A percentile compares a stretch with the other conserved stretches of the same genome.
Evolutionary conservation across 2,113 vertebrate genomes (phyloP).

Genomic region (Gnathonemus echidnorhynchus): DNA sequence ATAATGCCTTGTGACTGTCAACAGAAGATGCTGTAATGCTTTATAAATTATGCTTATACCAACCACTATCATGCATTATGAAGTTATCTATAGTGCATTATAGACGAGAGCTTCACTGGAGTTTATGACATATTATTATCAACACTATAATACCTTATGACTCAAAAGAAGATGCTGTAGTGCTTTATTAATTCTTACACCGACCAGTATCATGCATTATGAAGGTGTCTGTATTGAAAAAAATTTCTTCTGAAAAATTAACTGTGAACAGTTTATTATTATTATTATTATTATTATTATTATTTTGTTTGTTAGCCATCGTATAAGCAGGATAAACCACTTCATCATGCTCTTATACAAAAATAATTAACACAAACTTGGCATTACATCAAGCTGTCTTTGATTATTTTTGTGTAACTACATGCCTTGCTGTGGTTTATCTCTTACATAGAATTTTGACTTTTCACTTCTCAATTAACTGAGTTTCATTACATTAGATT

Average conservation of each 20-base stretch:
- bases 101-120: neutral
- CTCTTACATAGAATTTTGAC: neutral
- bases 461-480: neutral
- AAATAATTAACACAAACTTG: neutral
- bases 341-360: neutral
- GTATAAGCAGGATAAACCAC: neutral
- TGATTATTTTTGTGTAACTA: no score
- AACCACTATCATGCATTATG: neutral
- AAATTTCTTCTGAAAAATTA: neutral
- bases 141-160: no score
- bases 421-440: neutral
- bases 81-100: neutral
- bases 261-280: neutral
- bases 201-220: neutral
- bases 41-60: neutral
- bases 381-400: neutral
- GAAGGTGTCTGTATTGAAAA: neutral
- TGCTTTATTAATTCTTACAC: neutral
- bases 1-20: neutral
- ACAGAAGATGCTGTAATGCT: neutral
- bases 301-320: neutral
- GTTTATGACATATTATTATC: neutral
- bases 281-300: neutral
- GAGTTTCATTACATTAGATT: neutral
- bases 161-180: neutral